Evolutionary conservation across 2,113 vertebrate species (phyloP), one percentile per base, ranked within the genome.

Genomic region (Corythornis vintsioides): DNA sequence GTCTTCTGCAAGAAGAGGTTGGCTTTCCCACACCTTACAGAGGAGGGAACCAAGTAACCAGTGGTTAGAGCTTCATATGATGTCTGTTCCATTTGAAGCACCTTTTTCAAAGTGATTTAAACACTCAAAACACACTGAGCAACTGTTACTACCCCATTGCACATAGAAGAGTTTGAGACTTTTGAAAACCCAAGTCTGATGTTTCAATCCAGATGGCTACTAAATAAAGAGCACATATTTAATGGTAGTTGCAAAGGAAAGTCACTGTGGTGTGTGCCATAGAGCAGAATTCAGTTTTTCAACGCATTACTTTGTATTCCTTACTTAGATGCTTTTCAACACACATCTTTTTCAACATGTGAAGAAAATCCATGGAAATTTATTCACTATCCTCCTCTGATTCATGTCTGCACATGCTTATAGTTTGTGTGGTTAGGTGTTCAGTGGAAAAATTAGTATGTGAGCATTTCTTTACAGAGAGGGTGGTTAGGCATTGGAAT

Each of bases 221-320:
- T 45, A n/a, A 91, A 35, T 8, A 20, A 84, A 31, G 52, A 11
- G 35, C 53, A 24, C 3, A 1, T 18, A 28, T 16, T 26, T 40
- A 13, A 52, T 31, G 60, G 55, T 35, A 79, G 55, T 78, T 76
- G 59, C 43, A 65, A 43, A 65, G 63, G 11, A 67, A 40, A 64
- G 18, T 10, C 61, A 74, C 24, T 3, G n/a, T n/a, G 43, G 20
- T n/a, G 8, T 0, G 0, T 53, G 48, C 0, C 0, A 28, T 18
- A 29, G 24, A 52, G 40, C 1, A 0, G 56, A 43, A 38, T 35
- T 87, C 63, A 33, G 40, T 66, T 91, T 60, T 69, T n/a, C 29
- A 29, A 14, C 4, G 3, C 29, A 10, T 72, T 15, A 2, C 10
- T 66, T 67, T 56, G 31, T 52, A 14, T n/a, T 55, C 64, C n/a